A percentile compares a stretch with the other conserved stretches of the same genome.
Evolutionary conservation across 2,113 vertebrate genomes (phyloP).

Genomic region (Bombycilla garrulus): DNA sequence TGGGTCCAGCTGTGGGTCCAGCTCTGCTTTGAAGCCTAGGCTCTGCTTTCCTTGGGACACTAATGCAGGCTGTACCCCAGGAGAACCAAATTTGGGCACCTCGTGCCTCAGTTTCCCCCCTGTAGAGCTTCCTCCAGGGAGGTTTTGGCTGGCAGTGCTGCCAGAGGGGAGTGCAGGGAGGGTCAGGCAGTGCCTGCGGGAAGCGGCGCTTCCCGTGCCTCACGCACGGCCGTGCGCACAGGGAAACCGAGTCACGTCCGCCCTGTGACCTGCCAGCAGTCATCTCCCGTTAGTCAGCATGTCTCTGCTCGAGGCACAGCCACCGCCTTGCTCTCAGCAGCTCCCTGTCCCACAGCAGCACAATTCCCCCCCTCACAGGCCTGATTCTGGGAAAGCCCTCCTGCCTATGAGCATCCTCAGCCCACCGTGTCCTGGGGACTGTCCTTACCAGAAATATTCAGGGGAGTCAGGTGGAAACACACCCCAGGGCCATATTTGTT

Average conservation of each 20-base stretch:
- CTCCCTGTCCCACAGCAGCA: not conserved
- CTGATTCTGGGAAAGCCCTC: not conserved
- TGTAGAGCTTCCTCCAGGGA: not conserved
- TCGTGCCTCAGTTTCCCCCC: not conserved
- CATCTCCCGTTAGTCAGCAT: not conserved
- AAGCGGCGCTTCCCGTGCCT: not conserved
- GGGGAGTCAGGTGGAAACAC: not conserved
- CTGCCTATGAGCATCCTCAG: rapidly evolving
- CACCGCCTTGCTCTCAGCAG: not conserved
- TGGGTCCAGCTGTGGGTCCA: not conserved
- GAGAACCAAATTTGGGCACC: not conserved
- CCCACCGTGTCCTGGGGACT: not conserved
- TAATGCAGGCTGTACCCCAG: rapidly evolving
- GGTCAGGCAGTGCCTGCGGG: not conserved
- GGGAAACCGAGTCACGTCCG: slow-evolving; percentile 48
- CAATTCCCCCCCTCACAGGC: rapidly evolving
- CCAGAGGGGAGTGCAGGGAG: not conserved
- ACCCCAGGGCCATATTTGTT: no score
- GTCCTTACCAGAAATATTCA: not conserved
- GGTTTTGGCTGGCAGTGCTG: not conserved
- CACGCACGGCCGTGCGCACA: rapidly evolving
- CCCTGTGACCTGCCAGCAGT: not conserved
- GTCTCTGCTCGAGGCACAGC: not conserved
- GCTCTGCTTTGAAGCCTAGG: not conserved
- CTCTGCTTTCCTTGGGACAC: not conserved